Evolutionary conservation across 2,888 invertebrate genomes (phyloP).

Genomic region (Acleris sparsana): DNA sequence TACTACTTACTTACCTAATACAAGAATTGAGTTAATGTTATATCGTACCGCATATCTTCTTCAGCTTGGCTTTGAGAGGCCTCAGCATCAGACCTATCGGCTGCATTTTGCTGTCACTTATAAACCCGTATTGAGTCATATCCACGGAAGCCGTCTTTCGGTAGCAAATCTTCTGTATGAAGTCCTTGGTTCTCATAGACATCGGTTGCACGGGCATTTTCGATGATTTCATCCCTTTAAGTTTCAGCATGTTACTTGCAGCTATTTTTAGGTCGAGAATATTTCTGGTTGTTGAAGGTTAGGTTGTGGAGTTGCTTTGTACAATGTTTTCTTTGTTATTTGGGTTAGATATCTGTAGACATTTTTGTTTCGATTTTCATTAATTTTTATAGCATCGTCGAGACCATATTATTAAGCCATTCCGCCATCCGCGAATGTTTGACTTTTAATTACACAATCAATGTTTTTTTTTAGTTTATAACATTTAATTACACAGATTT

Average conservation of each 20-base stretch:
- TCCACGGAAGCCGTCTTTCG: conserved; percentile 56
- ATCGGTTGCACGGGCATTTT: conserved; percentile 38
- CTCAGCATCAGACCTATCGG: conserved; percentile 48
- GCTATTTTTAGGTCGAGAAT: background rate
- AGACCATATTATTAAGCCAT: no score
- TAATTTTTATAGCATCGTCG: no score
- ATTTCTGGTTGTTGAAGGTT: background rate
- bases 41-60: conserved; percentile 49
- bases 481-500: no score
- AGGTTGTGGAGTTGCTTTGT: no score
- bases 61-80: conserved; percentile 49
- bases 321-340: no score
- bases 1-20: no score
- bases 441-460: no score
- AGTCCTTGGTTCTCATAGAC: conserved; percentile 52
- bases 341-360: no score
- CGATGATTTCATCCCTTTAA: background rate
- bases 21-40: no score
- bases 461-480: no score
- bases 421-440: no score
- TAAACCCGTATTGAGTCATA: conserved; percentile 63
- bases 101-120: conserved; percentile 50
- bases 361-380: no score
- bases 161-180: conserved; percentile 60
- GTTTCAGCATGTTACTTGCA: background rate